A percentile compares a stretch with the other conserved stretches of the same genome.
These are phyloP conservation scores for Oreochromis mossambicus DNA, from an alignment of 2,797 vertebrate species.

Conservation along the genomic window DNA sequence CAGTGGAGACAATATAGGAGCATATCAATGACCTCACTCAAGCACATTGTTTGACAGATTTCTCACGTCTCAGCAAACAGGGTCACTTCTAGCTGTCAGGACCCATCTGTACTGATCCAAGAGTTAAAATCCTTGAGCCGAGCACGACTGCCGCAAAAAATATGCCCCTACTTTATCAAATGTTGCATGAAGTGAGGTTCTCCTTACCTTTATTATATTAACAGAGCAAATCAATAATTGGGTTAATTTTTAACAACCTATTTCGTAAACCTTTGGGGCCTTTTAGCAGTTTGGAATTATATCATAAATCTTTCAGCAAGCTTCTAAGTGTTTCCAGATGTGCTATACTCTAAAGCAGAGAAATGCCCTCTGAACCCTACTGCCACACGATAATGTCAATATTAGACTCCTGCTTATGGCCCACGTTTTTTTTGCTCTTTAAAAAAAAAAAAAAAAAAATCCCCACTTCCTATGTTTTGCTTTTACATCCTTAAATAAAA, in stretches of 20 bases:
- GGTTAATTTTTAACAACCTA: neutral
- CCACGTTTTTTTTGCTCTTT: neutral
- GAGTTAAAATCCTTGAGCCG: neutral
- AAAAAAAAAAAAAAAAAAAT: neutral
- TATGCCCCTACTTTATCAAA: neutral
- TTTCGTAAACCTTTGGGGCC: neutral
- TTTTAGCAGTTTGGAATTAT: neutral
- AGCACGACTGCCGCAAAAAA: slow-evolving; percentile 8
- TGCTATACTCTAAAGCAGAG: neutral
- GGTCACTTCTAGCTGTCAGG: slow-evolving; percentile 48
- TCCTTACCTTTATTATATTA: slow-evolving; percentile 4
- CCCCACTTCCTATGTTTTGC: neutral
- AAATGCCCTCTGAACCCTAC: neutral
- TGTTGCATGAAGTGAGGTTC: neutral
- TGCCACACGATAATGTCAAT: neutral
- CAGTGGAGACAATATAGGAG: slow-evolving; percentile 5
- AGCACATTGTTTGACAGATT: slow-evolving; percentile 25
- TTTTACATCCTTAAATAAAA: neutral
- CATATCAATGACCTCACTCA: slow-evolving; percentile 29
- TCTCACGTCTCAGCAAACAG: slow-evolving; percentile 12
- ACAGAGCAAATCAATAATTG: slow-evolving; percentile 3
- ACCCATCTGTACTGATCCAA: slow-evolving; percentile 14
- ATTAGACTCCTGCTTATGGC: neutral
- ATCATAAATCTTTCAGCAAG: slow-evolving; percentile 2
- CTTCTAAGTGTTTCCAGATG: slow-evolving; percentile 22